phyloP scores from a whole-genome alignment of 2,797 vertebrate genomes.

The Macropus fuliginosus region DNA sequence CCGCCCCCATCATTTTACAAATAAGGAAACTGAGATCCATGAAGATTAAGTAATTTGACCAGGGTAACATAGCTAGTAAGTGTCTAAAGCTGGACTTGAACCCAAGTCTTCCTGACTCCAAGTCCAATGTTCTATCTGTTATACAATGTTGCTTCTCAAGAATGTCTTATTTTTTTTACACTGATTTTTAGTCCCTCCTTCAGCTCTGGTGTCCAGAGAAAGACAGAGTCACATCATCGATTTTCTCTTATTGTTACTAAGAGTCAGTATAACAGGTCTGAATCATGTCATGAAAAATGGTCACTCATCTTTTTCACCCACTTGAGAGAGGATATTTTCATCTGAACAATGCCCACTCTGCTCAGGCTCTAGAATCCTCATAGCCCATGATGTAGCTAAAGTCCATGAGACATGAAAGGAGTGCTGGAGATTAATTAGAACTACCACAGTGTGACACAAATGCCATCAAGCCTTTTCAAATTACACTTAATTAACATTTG shows the following conservation, averaged over 20 bases:
- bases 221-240: background rate
- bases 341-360: background rate
- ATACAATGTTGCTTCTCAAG: background rate
- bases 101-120: background rate
- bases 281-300: conserved; percentile 26
- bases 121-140: background rate
- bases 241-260: conserved; percentile 26
- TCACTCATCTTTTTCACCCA: background rate
- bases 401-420: background rate
- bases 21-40: background rate
- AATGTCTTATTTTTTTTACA: background rate
- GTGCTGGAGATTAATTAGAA: conserved; percentile 48
- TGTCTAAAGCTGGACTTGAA: background rate
- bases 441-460: conserved; percentile 27
- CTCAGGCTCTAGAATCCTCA: background rate
- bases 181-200: background rate
- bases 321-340: conserved; percentile 27
- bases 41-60: background rate
- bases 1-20: background rate
- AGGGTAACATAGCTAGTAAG: background rate
- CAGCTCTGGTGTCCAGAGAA: background rate
- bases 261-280: background rate
- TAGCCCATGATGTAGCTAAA: conserved; percentile 12
- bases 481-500: conserved; percentile 50
- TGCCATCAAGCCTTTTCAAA: conserved; percentile 5